Evolutionary conservation across 2,113 vertebrate genomes (phyloP), one percentile per base, ranked within the genome.

Genomic region (Entelurus aequoreus): DNA sequence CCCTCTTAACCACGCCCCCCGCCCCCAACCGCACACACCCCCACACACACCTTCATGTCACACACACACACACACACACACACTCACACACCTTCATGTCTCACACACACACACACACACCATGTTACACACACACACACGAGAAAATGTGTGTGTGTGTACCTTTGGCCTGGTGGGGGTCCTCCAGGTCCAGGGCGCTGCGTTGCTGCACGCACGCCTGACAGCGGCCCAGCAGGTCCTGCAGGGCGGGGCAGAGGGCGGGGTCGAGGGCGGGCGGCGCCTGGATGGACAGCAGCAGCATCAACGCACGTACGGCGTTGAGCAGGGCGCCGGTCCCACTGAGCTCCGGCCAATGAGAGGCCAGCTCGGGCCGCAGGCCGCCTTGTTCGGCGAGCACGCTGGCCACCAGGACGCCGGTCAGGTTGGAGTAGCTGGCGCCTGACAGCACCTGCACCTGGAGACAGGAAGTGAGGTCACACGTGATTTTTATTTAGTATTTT

Each of bases 341-440:
- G 79, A 98, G 93, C 87, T 98, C 95, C 83, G 89, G 72, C 64
- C 92, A 88, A 72, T 94, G 93, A 82, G 91, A 93, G 48, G 90
- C 88, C 72, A 96, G 93, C 65, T 98, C 94, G 1, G 94, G 94
- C 67, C 96, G 94, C 49, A 97, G 84, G 77, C 90, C 94, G 87
- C 93, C 93, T 88, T 96, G 94, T 6, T 99, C 95, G 57, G 92
- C 97, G 86, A 99, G 93, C 76, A 99, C 91, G 84, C 95, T 98
- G 38, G 94, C 92, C 78, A 96, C 94, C 84, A 99, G 70, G 35
- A 95, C 94, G 48, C 90, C 93, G 58, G 96, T 93, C 78, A 99
- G 89, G 80, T 92, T 98, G 74, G 93, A 92, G 89, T 94, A 98
- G 83, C 96, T 98, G 75, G 94, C 91, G 78, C 93, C 94, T 1